Evolutionary conservation across 2,113 vertebrate genomes (phyloP).

Genomic region (Bombycilla garrulus): DNA sequence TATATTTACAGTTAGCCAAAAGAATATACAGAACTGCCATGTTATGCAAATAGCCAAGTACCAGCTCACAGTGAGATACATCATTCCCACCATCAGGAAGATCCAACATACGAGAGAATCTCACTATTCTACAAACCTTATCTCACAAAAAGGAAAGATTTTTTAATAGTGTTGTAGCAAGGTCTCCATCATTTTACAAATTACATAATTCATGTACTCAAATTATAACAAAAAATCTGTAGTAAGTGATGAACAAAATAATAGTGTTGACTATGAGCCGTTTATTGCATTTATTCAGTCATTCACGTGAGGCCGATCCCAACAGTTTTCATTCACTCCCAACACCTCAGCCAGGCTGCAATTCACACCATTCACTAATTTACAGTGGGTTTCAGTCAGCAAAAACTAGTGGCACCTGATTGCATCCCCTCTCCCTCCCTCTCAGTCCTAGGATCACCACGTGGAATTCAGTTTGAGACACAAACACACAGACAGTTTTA

Average conservation of each 20-base stretch:
- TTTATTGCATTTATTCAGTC: slow-evolving; percentile 56
- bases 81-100: slow-evolving; percentile 70
- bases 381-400: background rate
- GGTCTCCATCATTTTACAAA: slow-evolving; percentile 25
- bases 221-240: background rate
- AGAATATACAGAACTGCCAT: slow-evolving; percentile 73
- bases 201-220: background rate
- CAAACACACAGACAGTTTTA: slow-evolving; percentile 41
- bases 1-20: slow-evolving; percentile 75
- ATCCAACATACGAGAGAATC: slow-evolving; percentile 45
- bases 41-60: slow-evolving; percentile 65
- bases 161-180: slow-evolving; percentile 31
- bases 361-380: background rate
- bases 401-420: background rate
- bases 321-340: background rate
- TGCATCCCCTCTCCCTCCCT: background rate
- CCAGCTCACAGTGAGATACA: slow-evolving; percentile 72
- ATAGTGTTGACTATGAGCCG: background rate
- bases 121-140: slow-evolving; percentile 65
- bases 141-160: slow-evolving; percentile 67
- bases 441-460: background rate
- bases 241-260: background rate
- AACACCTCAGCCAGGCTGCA: background rate
- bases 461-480: slow-evolving; percentile 28
- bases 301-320: background rate